phyloP scores from a whole-genome alignment of 2,797 vertebrate genomes.

The Meda fulgida region DNA sequence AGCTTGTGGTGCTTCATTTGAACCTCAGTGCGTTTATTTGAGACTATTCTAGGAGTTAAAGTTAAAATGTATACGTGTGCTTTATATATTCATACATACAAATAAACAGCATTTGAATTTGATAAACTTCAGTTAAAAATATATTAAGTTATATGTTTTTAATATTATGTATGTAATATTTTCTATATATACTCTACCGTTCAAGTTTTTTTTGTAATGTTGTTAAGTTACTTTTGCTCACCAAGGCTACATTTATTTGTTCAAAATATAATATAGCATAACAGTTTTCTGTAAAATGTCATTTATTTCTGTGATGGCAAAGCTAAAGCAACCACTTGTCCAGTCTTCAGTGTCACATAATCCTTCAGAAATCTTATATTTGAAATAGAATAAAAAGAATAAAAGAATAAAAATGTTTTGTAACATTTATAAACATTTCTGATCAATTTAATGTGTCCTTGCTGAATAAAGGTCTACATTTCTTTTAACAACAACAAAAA shows the following conservation, averaged over 20 bases:
- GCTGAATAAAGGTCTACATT: background rate
- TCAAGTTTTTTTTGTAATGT: background rate
- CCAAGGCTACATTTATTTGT: background rate
- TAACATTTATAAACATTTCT: background rate
- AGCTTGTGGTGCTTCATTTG: slow-evolving; percentile 24
- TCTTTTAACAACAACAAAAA: background rate
- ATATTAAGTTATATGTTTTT: background rate
- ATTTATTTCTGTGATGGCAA: background rate
- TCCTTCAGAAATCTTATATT: background rate
- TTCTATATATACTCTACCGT: background rate
- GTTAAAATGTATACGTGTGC: background rate
- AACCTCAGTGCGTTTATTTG: slow-evolving; percentile 4
- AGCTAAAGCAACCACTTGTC: background rate
- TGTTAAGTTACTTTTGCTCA: background rate
- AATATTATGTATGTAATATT: background rate
- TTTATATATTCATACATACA: background rate
- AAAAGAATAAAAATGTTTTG: no score
- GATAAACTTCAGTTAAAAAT: background rate
- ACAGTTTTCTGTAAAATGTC: background rate
- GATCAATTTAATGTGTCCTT: background rate
- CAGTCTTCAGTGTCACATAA: background rate
- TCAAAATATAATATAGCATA: background rate
- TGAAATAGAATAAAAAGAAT: no score
- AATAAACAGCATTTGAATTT: background rate
- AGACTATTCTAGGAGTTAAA: background rate